Evolutionary conservation across 53 echinoderm and acorn worm genomes (phyloP).

Genomic region (Astropecten irregularis): DNA sequence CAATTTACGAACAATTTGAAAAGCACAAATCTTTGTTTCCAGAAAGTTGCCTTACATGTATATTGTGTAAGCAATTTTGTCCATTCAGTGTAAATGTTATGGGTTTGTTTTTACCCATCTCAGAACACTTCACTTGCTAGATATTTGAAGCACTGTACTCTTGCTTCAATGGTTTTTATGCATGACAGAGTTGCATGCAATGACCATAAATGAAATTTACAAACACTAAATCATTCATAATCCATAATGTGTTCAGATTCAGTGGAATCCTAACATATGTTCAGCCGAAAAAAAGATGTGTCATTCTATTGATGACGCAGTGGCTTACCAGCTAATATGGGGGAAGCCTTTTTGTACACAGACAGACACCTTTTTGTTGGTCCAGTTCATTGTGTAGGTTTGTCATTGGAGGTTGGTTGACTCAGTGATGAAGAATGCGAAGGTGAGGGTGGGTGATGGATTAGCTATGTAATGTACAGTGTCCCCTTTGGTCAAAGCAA

Average conservation of each 20-base stretch:
- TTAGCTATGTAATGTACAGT: not conserved
- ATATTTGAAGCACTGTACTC: too few relatives aligned
- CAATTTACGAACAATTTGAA: too few relatives aligned
- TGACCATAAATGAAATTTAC: too few relatives aligned
- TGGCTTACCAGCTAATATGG: not conserved
- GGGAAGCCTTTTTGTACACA: not conserved
- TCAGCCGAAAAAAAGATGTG: not conserved
- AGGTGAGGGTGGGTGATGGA: constrained; percentile 27
- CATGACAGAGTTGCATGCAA: too few relatives aligned
- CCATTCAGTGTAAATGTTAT: too few relatives aligned
- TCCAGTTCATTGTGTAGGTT: not conserved
- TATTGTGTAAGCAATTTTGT: too few relatives aligned
- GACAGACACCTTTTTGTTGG: not conserved
- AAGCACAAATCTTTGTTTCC: too few relatives aligned
- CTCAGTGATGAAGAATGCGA: constrained; percentile 27
- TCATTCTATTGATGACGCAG: not conserved
- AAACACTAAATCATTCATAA: too few relatives aligned
- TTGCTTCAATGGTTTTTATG: too few relatives aligned
- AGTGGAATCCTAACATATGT: not conserved
- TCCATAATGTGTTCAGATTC: not conserved
- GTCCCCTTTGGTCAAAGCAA: not conserved
- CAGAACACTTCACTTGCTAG: too few relatives aligned
- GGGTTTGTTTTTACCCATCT: too few relatives aligned
- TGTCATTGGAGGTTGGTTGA: constrained; percentile 11
- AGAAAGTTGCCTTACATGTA: too few relatives aligned